Base-by-base conservation (phyloP, 2,113 vertebrate species). In the Donacobius atricapilla region DNA sequence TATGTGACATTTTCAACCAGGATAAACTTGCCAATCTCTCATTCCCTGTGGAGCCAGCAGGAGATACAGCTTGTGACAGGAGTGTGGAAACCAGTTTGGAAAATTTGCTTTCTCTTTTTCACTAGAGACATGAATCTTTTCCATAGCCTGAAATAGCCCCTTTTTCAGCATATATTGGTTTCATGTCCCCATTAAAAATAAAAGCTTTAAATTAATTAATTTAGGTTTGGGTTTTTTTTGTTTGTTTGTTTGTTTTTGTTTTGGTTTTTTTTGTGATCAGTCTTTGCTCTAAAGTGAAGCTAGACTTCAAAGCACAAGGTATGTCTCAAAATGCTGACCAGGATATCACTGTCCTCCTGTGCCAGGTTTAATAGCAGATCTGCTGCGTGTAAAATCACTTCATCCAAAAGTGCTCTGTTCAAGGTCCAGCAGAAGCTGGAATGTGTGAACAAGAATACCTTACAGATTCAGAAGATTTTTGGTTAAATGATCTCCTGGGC, bases 401-500 rank as follows among this genome's bases (percentile, higher is more conserved):
- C 28, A 80, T 45, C 9, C 57, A 37, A 42, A 85, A 56, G 31
- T 11, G 5, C 10, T 35, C 39, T 71, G 2, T 60, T 76, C 30
- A 51, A 57, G 15, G 11, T 64, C 15, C 47, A 86, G 25, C 44
- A 65, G 19, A 86, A 72, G 21, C 8, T 73, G 39, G 22, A 90
- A 78, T 7, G 5, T 54, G 14, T 12, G 50, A 65, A 48, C 3
- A 44, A 64, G 35, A 61, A 47, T 48, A 48, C 7, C 8, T 44
- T 72, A 14, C 8, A 65, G 37, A 9, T 64, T 88, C 57, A 79
- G 44, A 78, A 53, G 8, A 5, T 31, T 77, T 61, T 15, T 9
- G 11, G 6, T 61, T 83, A 60, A 81, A 40, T 42, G 23, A 0
- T 0, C 45, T 64, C 1, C 8, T 15, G 21, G 24, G 19, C 5